Evolutionary conservation across 2,888 invertebrate genomes (phyloP), one percentile per base, ranked within the genome.

Genomic region (Slavum lentiscoides): DNA sequence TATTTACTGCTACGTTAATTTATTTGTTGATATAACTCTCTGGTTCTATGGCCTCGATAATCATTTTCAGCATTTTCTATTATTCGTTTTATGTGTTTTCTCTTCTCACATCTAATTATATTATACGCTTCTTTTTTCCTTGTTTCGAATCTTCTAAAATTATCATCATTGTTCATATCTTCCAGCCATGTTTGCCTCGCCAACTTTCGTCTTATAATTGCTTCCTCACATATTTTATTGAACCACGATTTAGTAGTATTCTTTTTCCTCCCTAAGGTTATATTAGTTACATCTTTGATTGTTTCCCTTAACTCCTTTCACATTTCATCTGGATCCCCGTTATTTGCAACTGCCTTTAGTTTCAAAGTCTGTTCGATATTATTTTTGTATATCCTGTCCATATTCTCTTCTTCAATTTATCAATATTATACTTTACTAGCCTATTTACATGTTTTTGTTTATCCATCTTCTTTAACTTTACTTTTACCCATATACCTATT

Each of bases 31-130:
- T 72, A 58, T 6, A 72, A n/a, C 39, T 72, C 72, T 72, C 72
- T 69, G n/a, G 39, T 59, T n/a, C 39, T 59, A 7, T 72, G n/a
- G 9, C 58, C 30, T 58, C 64, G 64, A 9, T 64, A 64, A 15
- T 70, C 17, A 58, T 58, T 70, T 58, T 70, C 58, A 19, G 37
- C 37, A 55, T 17, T 59, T 72, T 15, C 72, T 72, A n/a, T 58
- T n/a, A 39, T 72, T 8, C 4, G 2, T 58, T 17, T 59, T 58
- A 55, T 30, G 30, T 17, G 58, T 13, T 55, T 53, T 58, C 55
- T 70, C 19, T 70, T 59, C 39, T 72, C 72, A 72, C 72, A 58
- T 13, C 58, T 72, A 72, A 72, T 58, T 72, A 72, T 72, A 72
- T 72, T 59, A 37, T 72, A 13, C 15, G 39, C 72, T 72, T 72